These are phyloP conservation scores for Idaea dimidiata DNA, from an alignment of 2,888 invertebrate genomes.

Conservation along the genomic window DNA sequence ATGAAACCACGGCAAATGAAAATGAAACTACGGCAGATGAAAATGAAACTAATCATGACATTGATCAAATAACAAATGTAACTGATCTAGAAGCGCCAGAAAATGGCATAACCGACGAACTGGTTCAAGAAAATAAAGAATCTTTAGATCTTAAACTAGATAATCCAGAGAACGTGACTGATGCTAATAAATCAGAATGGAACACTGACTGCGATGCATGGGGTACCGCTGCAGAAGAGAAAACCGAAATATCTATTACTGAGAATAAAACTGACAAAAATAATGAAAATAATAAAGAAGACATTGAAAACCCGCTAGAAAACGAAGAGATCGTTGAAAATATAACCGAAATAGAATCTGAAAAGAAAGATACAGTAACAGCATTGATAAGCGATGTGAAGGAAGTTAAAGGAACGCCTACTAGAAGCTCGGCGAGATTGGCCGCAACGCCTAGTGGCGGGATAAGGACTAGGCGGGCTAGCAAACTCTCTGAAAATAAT, in stretches of 20 bases:
- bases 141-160: neutral
- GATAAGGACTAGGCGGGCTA: slow-evolving; percentile 56
- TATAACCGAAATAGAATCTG: slow-evolving; percentile 2
- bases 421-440: slow-evolving; percentile 44
- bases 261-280: neutral
- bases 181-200: neutral
- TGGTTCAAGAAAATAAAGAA: neutral
- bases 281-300: neutral
- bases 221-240: neutral
- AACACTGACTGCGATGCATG: neutral
- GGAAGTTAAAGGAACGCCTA: slow-evolving; percentile 43
- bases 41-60: neutral
- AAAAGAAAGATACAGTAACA: slow-evolving; percentile 24
- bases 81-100: neutral
- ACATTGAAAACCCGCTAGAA: neutral
- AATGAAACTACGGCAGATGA: too few species aligned
- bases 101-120: neutral
- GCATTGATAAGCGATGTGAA: slow-evolving; percentile 32
- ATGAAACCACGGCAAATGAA: too few species aligned
- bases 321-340: neutral
- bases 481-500: slow-evolving; percentile 43
- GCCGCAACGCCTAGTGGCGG: slow-evolving; percentile 46
- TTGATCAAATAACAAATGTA: neutral
- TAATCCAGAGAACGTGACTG: neutral
- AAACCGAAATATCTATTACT: neutral